Conservation (phyloP, 2,888 invertebrate species). For the Polymixis flavicincta region DNA sequence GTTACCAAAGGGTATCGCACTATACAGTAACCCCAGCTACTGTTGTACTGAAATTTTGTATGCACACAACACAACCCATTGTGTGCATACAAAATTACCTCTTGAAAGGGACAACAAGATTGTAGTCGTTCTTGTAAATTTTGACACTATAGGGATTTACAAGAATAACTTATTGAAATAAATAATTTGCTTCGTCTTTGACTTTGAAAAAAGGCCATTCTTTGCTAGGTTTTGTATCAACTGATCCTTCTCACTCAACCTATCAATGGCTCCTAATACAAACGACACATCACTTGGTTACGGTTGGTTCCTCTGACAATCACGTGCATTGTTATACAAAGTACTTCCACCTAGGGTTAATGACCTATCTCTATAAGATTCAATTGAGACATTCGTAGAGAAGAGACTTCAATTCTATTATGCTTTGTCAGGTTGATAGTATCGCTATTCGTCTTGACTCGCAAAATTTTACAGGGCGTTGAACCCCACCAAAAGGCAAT, state of each 20-base stretch:
- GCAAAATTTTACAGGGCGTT: background rate
- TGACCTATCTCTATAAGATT: conserved; percentile 56
- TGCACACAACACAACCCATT: too few species aligned
- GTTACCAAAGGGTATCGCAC: too few species aligned
- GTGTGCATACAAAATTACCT: too few species aligned
- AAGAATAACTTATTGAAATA: background rate
- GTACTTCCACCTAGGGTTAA: conserved; percentile 42
- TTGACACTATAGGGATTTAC: too few species aligned
- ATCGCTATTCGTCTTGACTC: background rate
- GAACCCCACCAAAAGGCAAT: background rate
- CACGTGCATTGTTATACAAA: conserved; percentile 37
- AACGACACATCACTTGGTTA: conserved; percentile 47
- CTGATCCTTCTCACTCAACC: background rate
- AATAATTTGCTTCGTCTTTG: background rate
- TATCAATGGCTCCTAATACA: conserved; percentile 7
- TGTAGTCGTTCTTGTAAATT: too few species aligned
- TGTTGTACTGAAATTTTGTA: too few species aligned
- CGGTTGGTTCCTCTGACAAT: conserved; percentile 41
- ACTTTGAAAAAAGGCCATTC: background rate
- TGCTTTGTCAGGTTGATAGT: background rate
- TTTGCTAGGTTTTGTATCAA: background rate
- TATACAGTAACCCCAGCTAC: too few species aligned
- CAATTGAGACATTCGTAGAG: conserved; percentile 34
- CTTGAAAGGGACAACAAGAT: too few species aligned
- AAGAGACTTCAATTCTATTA: background rate